Evolutionary conservation across 2,888 invertebrate species (phyloP).

Genomic region (Melikaiella ostensackeni): DNA sequence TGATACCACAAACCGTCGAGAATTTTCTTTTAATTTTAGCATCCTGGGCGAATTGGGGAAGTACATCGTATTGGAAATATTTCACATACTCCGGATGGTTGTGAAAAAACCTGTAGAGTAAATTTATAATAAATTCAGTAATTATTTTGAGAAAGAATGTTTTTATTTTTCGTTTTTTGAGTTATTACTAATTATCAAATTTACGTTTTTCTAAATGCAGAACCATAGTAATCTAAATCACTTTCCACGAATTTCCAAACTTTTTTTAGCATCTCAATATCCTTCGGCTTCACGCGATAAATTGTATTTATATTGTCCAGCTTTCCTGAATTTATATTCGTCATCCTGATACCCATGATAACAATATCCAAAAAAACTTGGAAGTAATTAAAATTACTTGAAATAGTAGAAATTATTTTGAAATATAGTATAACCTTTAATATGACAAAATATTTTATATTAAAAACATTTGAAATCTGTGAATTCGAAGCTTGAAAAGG

Average conservation of each 20-base stretch:
- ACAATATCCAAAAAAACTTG: neutral
- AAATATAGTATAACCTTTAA: neutral
- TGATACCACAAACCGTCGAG: slow-evolving; percentile 42
- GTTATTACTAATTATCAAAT: neutral
- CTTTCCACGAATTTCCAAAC: slow-evolving; percentile 50
- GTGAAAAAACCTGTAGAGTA: slow-evolving; percentile 45
- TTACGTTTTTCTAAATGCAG: slow-evolving; percentile 48
- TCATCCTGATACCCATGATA: neutral
- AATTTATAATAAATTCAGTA: neutral
- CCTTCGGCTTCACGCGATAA: slow-evolving; percentile 41
- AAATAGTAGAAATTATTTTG: neutral
- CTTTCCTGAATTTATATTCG: neutral
- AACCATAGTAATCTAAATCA: slow-evolving; percentile 47
- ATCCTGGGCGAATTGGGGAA: slow-evolving; percentile 50
- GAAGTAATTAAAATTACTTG: neutral
- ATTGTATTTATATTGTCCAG: slow-evolving; percentile 21
- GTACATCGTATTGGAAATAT: slow-evolving; percentile 49
- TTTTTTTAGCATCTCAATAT: slow-evolving; percentile 44
- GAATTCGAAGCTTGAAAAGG: neutral
- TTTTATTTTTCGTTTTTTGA: neutral
- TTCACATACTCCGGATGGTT: slow-evolving; percentile 52
- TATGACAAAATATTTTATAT: neutral
- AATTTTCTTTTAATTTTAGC: slow-evolving; percentile 50
- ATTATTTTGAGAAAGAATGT: neutral
- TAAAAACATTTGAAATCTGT: slow-evolving; percentile 6